Evolutionary conservation across 2,888 invertebrate genomes (phyloP).

Genomic region (Sinhomidia bicolor): DNA sequence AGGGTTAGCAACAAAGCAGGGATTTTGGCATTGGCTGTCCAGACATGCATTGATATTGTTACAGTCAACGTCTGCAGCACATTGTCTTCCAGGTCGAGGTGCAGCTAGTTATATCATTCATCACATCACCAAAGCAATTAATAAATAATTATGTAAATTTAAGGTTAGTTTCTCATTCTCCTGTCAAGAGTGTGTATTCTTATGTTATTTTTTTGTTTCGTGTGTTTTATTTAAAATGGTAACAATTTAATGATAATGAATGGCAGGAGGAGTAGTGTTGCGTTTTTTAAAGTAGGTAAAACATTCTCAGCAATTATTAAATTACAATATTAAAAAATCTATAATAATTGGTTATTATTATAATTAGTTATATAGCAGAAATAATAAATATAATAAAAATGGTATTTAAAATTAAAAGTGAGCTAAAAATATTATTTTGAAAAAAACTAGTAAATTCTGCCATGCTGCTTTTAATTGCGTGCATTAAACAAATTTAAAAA

Average conservation of each 20-base stretch:
- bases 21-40: slow-evolving; percentile 81
- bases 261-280: neutral
- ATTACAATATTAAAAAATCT: neutral
- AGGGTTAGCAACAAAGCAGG: slow-evolving; percentile 81
- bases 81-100: slow-evolving; percentile 80
- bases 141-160: neutral
- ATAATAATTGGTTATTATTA: neutral
- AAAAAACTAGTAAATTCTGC: too few species aligned
- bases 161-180: slow-evolving; percentile 4
- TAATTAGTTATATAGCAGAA: slow-evolving; percentile 19
- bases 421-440: too few species aligned
- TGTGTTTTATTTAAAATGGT: too few species aligned
- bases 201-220: neutral
- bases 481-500: neutral
- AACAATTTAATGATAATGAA: neutral
- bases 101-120: slow-evolving; percentile 72
- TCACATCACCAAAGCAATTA: slow-evolving; percentile 19
- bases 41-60: slow-evolving; percentile 81
- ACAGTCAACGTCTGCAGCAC: slow-evolving; percentile 81
- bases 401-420: too few species aligned
- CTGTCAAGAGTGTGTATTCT: neutral
- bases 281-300: neutral
- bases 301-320: neutral
- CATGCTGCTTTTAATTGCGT: too few species aligned
- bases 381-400: neutral